phyloP scores from a whole-genome alignment of 2,797 vertebrate genomes.

The Euthynnus affinis region DNA sequence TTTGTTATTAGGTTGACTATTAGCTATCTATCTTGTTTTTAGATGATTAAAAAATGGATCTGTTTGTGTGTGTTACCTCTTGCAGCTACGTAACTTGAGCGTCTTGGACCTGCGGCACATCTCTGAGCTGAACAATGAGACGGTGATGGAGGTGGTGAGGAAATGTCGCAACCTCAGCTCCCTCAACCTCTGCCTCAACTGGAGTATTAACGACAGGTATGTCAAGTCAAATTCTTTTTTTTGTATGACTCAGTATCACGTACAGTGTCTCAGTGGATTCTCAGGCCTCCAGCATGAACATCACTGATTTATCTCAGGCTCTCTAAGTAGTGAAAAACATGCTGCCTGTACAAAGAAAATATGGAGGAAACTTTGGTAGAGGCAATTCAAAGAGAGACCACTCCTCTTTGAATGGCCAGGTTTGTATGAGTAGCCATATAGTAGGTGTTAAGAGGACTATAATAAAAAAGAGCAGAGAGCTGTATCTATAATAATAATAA shows the following conservation, averaged over 20 bases:
- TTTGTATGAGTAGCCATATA: slow-evolving; percentile 1
- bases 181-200: slow-evolving; percentile 98
- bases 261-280: neutral
- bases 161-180: slow-evolving; percentile 95
- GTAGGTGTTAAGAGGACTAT: neutral
- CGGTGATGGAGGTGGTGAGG: slow-evolving; percentile 98
- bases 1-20: neutral
- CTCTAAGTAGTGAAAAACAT: neutral
- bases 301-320: neutral
- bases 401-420: neutral
- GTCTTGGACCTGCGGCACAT: slow-evolving; percentile 97
- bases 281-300: no score
- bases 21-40: slow-evolving; percentile 8
- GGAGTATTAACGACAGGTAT: slow-evolving; percentile 99
- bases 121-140: slow-evolving; percentile 98
- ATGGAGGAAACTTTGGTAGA: no score
- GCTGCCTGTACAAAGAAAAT: neutral
- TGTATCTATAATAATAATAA: slow-evolving; percentile 1
- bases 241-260: neutral
- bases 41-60: neutral
- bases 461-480: neutral
- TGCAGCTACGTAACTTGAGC: slow-evolving; percentile 92
- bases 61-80: slow-evolving; percentile 27
- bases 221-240: neutral
- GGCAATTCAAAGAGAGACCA: no score